phyloP scores from a whole-genome alignment of 2,888 invertebrate genomes.

The Agrenia bidenticulata region DNA sequence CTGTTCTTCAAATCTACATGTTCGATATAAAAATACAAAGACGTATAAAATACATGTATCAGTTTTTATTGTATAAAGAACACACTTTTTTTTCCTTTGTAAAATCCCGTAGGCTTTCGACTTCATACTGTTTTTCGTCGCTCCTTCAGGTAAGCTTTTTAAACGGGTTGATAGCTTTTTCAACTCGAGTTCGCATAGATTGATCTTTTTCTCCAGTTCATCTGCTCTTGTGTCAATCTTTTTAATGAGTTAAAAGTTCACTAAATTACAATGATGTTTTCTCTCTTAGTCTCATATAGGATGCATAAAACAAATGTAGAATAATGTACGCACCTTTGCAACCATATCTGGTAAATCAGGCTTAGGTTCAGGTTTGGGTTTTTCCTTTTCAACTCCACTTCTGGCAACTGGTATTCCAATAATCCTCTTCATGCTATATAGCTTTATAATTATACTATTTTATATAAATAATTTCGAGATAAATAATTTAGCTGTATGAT shows the following conservation, averaged over 20 bases:
- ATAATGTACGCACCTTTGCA: neutral
- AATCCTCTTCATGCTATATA: conserved; percentile 37
- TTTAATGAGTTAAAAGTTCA: too few species aligned
- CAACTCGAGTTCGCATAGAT: conserved; percentile 81
- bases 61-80: too few species aligned
- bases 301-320: neutral
- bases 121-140: conserved; percentile 94
- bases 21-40: too few species aligned
- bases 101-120: conserved; percentile 93
- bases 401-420: conserved; percentile 30
- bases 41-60: too few species aligned
- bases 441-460: neutral
- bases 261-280: too few species aligned
- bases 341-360: neutral
- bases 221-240: conserved; percentile 92
- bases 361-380: neutral
- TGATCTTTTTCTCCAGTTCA: conserved; percentile 90
- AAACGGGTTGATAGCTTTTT: conserved; percentile 96
- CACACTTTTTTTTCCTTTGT: conserved; percentile 65
- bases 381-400: conserved; percentile 1
- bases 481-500: too few species aligned
- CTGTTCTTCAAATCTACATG: conserved; percentile 36
- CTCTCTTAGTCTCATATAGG: too few species aligned
- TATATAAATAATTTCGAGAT: neutral
- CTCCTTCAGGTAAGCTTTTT: conserved; percentile 97